A percentile compares a stretch with the other conserved stretches of the same genome.
Conservation (phyloP, 2,888 invertebrate genomes). For the Limnephilus auricula region DNA sequence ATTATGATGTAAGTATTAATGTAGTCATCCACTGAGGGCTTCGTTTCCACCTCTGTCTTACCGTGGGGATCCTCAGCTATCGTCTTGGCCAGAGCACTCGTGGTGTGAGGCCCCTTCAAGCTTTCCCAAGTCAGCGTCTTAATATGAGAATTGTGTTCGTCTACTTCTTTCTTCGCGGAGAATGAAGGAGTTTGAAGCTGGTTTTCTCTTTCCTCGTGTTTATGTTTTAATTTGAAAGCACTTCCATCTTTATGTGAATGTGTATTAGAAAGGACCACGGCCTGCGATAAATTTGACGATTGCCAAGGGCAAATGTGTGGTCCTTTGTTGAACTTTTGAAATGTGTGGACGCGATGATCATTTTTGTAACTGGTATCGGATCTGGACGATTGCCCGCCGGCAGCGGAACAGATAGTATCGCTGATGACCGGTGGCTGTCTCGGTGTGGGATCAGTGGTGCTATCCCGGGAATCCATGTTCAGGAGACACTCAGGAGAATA, state of each 20-base stretch:
- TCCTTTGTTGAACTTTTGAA: slow-evolving; percentile 28
- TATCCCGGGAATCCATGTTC: neutral
- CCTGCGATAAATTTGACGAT: neutral
- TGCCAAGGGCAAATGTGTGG: neutral
- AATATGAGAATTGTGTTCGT: neutral
- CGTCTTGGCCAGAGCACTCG: neutral
- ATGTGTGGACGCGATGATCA: slow-evolving; percentile 14
- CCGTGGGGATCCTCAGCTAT: neutral
- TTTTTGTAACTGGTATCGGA: neutral
- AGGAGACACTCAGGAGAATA: neutral
- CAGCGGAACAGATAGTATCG: neutral
- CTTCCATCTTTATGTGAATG: neutral
- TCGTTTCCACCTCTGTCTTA: neutral
- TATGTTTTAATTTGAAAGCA: neutral
- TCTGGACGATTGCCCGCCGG: neutral
- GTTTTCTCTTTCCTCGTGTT: neutral
- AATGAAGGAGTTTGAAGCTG: neutral
- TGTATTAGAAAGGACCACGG: neutral
- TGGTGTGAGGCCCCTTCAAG: neutral
- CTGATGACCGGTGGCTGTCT: neutral
- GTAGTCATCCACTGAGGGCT: slow-evolving; percentile 29
- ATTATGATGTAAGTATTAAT: slow-evolving; percentile 11
- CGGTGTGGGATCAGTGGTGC: neutral
- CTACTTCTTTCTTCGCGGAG: neutral
- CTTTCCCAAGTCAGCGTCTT: neutral